Conservation (phyloP, 2,888 invertebrate genomes). For the Glyphotaelius pellucidus region DNA sequence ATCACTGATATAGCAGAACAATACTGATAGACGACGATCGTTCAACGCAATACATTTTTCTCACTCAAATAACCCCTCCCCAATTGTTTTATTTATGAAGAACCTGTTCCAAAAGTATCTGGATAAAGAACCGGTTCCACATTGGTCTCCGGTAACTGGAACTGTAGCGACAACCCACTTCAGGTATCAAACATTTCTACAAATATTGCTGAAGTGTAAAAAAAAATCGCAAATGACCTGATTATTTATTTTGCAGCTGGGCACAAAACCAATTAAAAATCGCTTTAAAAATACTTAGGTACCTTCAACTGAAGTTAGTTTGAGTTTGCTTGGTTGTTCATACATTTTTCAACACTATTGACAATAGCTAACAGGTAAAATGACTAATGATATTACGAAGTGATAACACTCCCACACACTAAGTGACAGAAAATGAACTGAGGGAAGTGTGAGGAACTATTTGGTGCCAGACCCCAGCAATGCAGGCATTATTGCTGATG, state of each 20-base stretch:
- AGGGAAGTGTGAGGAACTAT: not conserved
- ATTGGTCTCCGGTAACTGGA: too few relatives aligned
- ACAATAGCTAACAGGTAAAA: not conserved
- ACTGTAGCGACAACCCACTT: too few relatives aligned
- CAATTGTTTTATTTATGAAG: too few relatives aligned
- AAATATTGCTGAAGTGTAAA: not conserved
- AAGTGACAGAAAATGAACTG: constrained; percentile 32
- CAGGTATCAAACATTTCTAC: not conserved
- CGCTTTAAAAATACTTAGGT: constrained; percentile 65
- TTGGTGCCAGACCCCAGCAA: not conserved
- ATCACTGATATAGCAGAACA: too few relatives aligned
- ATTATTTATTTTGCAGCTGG: not conserved
- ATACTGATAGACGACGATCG: too few relatives aligned
- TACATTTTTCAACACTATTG: constrained; percentile 79
- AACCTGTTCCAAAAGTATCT: too few relatives aligned
- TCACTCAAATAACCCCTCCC: too few relatives aligned
- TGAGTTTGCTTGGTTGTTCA: constrained; percentile 84
- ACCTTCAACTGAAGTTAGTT: constrained; percentile 89
- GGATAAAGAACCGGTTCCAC: too few relatives aligned
- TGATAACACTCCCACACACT: constrained; percentile 35
- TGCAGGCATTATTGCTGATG: constrained; percentile 30
- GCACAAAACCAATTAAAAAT: not conserved
- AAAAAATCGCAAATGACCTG: not conserved
- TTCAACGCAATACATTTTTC: too few relatives aligned
- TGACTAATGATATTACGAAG: not conserved